A percentile compares a stretch with the other conserved stretches of the same genome.
phyloP scores from a whole-genome alignment of 2,113 vertebrate genomes.

The Stigmatopora argus region DNA sequence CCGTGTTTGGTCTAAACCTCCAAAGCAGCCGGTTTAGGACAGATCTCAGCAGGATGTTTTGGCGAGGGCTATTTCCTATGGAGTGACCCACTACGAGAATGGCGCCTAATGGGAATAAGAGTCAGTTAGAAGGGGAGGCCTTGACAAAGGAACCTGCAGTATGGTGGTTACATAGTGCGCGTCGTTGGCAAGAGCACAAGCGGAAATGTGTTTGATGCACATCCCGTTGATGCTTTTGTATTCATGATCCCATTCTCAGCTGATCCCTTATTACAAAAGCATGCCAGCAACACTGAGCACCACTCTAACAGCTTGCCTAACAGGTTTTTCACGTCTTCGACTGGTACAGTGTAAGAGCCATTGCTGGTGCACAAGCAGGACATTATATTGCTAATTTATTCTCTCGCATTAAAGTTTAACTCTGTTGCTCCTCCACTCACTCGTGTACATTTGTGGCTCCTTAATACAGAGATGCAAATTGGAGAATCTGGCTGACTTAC shows the following conservation, averaged over 20 bases:
- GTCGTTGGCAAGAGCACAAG: conserved; percentile 14
- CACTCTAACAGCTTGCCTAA: conserved; percentile 39
- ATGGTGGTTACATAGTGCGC: conserved; percentile 12
- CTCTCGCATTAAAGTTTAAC: conserved; percentile 41
- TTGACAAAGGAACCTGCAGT: conserved; percentile 21
- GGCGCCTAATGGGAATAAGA: conserved; percentile 26
- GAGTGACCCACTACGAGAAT: conserved; percentile 46
- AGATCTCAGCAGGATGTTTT: conserved; percentile 25
- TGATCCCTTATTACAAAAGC: conserved; percentile 48
- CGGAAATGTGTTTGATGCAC: conserved; percentile 48
- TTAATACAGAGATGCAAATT: conserved; percentile 34
- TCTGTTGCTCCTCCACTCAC: not conserved
- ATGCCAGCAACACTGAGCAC: conserved; percentile 32
- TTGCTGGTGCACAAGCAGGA: conserved; percentile 21
- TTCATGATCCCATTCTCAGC: conserved; percentile 47
- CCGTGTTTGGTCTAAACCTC: conserved; percentile 29
- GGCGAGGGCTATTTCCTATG: conserved; percentile 22
- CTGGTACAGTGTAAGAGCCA: conserved; percentile 30
- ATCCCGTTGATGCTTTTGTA: conserved; percentile 55
- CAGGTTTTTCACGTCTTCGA: conserved; percentile 43
- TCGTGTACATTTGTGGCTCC: conserved; percentile 24
- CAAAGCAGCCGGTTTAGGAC: conserved; percentile 45
- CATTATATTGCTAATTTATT: conserved; percentile 45
- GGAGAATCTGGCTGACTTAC: conserved; percentile 19
- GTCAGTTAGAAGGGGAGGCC: conserved; percentile 23